These are phyloP conservation scores for Oscheius myriophilus DNA, from an alignment of 2,888 invertebrate genomes.

Conservation along the genomic window DNA sequence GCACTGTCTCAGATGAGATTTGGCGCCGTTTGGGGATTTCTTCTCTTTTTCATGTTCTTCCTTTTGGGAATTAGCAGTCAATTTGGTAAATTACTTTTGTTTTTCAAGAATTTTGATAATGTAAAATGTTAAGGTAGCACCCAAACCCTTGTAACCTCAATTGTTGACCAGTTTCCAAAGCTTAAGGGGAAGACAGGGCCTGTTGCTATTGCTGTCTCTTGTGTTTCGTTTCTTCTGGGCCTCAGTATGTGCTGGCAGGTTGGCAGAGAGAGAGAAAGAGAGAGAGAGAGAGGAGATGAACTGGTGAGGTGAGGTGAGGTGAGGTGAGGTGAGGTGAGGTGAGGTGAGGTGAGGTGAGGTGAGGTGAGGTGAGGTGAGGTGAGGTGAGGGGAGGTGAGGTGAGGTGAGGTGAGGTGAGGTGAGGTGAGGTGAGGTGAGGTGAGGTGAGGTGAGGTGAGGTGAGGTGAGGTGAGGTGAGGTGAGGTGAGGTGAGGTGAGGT, in stretches of 20 bases:
- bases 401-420: too few relatives aligned
- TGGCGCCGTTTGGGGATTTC: slow-evolving; percentile 66
- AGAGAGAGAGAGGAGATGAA: neutral
- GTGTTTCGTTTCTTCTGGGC: slow-evolving; percentile 27
- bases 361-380: too few relatives aligned
- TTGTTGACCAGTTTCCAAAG: slow-evolving; percentile 25
- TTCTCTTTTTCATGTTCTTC: slow-evolving; percentile 72
- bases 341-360: too few relatives aligned
- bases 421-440: too few relatives aligned
- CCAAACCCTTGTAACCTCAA: slow-evolving; percentile 24
- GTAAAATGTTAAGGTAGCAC: slow-evolving; percentile 17
- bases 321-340: too few relatives aligned
- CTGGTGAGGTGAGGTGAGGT: too few relatives aligned
- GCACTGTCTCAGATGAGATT: slow-evolving; percentile 71
- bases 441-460: too few relatives aligned
- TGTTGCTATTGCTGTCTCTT: slow-evolving; percentile 26
- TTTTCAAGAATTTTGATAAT: too few relatives aligned
- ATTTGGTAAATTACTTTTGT: slow-evolving; percentile 29
- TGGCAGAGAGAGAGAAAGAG: slow-evolving; percentile 9
- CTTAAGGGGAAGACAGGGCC: slow-evolving; percentile 3
- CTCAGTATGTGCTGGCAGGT: slow-evolving; percentile 35
- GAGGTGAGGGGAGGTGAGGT: too few relatives aligned
- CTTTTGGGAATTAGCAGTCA: slow-evolving; percentile 68
- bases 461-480: too few relatives aligned
- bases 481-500: too few relatives aligned